These are phyloP conservation scores for Ochropacha duplaris DNA, from an alignment of 2,888 invertebrate species.

Conservation along the genomic window DNA sequence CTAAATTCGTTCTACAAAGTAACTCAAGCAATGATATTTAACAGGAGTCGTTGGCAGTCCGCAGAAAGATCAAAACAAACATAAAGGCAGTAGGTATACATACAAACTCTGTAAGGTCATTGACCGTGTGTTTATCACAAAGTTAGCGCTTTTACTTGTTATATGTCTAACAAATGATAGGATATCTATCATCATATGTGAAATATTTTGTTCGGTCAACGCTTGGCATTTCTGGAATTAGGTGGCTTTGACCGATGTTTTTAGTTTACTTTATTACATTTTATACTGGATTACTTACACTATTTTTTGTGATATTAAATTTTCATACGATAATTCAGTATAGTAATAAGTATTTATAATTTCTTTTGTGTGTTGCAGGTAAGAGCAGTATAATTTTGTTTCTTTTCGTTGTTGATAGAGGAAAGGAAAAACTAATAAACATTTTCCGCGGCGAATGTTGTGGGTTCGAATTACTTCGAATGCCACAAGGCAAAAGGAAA, in stretches of 20 bases:
- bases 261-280: too few species aligned
- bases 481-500: too few species aligned
- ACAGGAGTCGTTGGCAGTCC: not conserved
- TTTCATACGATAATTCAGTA: too few species aligned
- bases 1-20: not conserved
- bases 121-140: not conserved
- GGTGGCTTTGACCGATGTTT: not conserved
- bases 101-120: not conserved
- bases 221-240: not conserved
- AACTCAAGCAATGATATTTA: not conserved
- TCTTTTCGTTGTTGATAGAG: too few species aligned
- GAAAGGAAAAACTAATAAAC: too few species aligned
- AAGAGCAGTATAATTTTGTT: too few species aligned
- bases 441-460: too few species aligned
- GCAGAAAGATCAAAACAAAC: not conserved
- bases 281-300: too few species aligned
- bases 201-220: not conserved
- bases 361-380: too few species aligned
- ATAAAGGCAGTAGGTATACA: not conserved
- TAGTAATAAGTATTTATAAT: too few species aligned
- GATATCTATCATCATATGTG: not conserved
- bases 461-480: too few species aligned
- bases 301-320: too few species aligned
- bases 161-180: not conserved
- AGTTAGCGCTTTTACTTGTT: not conserved